phyloP scores from a whole-genome alignment of 2,113 vertebrate species.

The Patagioenas fasciata region DNA sequence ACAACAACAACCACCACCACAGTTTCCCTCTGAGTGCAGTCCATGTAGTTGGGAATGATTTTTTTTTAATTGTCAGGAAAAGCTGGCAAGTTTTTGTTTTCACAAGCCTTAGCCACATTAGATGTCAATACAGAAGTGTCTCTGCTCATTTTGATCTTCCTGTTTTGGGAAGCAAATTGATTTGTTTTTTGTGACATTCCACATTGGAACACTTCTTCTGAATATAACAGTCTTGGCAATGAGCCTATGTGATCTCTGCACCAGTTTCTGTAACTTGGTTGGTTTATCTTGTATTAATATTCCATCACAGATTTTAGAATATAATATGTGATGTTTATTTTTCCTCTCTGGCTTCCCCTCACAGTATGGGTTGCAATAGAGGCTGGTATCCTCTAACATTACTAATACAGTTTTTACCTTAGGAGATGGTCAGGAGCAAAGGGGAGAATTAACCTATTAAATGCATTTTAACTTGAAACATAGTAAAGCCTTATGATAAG shows the following conservation, averaged over 20 bases:
- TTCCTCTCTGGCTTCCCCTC: neutral
- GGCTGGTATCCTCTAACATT: neutral
- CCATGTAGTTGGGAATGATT: neutral
- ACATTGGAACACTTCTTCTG: neutral
- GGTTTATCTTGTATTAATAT: constrained; percentile 23
- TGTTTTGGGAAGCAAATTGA: neutral
- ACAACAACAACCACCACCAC: neutral
- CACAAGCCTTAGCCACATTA: neutral
- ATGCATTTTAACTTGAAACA: constrained; percentile 47
- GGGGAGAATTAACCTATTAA: constrained; percentile 33
- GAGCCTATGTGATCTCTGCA: neutral
- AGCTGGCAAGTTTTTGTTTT: neutral
- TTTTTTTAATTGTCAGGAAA: neutral
- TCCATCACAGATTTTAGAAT: neutral
- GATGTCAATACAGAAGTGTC: neutral
- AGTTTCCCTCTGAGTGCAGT: neutral
- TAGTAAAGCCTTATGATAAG: constrained; percentile 30
- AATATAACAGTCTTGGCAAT: constrained; percentile 1
- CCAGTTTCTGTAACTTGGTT: neutral
- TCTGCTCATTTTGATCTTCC: neutral
- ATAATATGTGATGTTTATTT: neutral
- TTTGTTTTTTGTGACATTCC: neutral
- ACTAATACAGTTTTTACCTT: constrained; percentile 4
- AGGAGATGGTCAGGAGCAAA: neutral
- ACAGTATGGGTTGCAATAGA: neutral